These are phyloP conservation scores for Dipodomys ordii DNA, from an alignment of 2,113 vertebrate genomes.

Conservation along the genomic window DNA sequence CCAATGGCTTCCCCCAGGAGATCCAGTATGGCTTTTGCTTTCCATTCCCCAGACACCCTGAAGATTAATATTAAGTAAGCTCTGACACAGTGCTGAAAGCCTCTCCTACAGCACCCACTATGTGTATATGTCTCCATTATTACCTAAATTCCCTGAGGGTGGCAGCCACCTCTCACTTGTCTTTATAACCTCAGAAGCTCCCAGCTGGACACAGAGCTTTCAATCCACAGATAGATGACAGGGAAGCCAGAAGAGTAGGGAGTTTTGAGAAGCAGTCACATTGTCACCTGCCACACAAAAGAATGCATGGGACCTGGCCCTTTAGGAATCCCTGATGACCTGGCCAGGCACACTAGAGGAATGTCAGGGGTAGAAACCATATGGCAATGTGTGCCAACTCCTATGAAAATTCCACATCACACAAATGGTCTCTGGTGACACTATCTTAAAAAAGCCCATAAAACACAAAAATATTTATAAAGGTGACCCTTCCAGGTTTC, in stretches of 20 bases:
- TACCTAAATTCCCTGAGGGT: neutral
- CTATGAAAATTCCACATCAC: conserved; percentile 73
- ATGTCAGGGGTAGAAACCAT: conserved; percentile 47
- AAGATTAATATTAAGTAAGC: neutral
- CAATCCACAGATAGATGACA: neutral
- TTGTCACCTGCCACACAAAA: neutral
- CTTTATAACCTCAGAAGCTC: neutral
- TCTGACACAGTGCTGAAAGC: neutral
- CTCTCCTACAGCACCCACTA: neutral
- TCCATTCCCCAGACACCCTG: neutral
- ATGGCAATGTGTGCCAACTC: conserved; percentile 54
- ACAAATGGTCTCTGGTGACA: conserved; percentile 63
- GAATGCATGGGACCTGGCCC: neutral
- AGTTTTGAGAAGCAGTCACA: neutral
- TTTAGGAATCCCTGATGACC: neutral
- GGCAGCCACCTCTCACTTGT: neutral
- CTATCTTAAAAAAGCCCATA: conserved; percentile 65
- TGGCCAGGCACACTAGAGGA: neutral
- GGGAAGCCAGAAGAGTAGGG: neutral
- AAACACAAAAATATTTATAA: conserved; percentile 73
- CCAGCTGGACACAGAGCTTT: neutral
- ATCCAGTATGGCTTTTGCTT: neutral
- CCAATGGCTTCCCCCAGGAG: neutral
- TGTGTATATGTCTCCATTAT: neutral
- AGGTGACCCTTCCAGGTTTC: conserved; percentile 60